Evolutionary conservation across 2,113 vertebrate species (phyloP).

Genomic region (Aptenodytes forsteri): DNA sequence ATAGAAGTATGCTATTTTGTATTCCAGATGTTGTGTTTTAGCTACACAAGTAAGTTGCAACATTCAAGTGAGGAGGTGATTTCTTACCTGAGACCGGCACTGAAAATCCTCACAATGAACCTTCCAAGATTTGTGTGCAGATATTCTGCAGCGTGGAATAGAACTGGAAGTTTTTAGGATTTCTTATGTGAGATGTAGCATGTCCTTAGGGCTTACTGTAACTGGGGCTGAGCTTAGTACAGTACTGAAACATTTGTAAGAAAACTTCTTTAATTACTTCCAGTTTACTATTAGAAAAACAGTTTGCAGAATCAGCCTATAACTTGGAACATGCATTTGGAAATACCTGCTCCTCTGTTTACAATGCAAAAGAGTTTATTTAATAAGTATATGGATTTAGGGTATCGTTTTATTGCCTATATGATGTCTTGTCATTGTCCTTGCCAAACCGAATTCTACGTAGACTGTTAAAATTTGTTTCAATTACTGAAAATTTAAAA

Average conservation of each 20-base stretch:
- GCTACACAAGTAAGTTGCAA: not conserved
- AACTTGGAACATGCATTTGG: not conserved
- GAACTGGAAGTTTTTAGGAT: not conserved
- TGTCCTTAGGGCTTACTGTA: not conserved
- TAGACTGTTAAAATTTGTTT: not conserved
- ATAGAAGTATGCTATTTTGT: accelerated
- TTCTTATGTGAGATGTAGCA: not conserved
- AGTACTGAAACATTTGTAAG: not conserved
- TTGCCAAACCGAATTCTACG: not conserved
- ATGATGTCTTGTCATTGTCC: not conserved
- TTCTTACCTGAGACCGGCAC: not conserved
- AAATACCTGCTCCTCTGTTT: not conserved
- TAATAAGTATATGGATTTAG: not conserved
- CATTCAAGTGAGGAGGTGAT: not conserved
- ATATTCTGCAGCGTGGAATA: not conserved
- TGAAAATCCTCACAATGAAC: not conserved
- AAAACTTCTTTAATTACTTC: not conserved
- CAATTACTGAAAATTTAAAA: not conserved
- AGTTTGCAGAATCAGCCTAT: not conserved
- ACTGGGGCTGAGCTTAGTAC: not conserved
- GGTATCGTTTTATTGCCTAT: not conserved
- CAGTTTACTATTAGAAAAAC: not conserved
- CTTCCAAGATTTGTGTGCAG: not conserved
- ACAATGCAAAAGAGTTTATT: not conserved
- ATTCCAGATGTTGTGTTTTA: not conserved